Evolutionary conservation across 1,140 invertebrate species (phyloP).

Genomic region (Trichogramma pretiosum): DNA sequence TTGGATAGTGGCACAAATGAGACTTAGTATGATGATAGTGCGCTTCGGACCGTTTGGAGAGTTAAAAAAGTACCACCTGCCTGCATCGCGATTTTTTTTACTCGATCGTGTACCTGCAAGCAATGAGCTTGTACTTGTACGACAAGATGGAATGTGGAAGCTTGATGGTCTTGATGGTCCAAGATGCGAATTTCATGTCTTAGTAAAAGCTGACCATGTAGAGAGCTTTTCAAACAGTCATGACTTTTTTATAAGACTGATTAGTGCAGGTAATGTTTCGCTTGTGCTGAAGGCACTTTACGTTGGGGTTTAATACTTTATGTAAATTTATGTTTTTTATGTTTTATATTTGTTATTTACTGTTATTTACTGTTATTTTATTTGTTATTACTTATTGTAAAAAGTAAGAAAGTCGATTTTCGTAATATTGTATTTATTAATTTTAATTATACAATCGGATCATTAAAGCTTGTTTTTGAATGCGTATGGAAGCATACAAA

Average conservation of each 20-base stretch:
- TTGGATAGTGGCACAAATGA: constrained; percentile 26
- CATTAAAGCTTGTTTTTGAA: too few relatives aligned
- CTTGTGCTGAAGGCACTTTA: constrained; percentile 3
- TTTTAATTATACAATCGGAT: too few relatives aligned
- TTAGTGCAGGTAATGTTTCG: not conserved
- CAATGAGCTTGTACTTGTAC: constrained; percentile 26
- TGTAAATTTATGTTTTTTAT: not conserved
- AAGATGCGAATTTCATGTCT: constrained; percentile 18
- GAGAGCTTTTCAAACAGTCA: constrained; percentile 10
- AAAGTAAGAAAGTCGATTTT: too few relatives aligned
- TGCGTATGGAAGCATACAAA: too few relatives aligned
- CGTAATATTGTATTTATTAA: too few relatives aligned
- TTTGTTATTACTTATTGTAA: too few relatives aligned
- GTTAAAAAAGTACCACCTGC: constrained; percentile 23
- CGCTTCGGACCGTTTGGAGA: constrained; percentile 24
- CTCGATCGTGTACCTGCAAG: constrained; percentile 14
- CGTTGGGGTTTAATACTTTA: constrained; percentile 2
- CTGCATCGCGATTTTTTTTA: constrained; percentile 16
- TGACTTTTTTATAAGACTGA: constrained; percentile 2
- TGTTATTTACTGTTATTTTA: too few relatives aligned
- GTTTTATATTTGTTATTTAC: not conserved
- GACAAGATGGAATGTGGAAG: constrained; percentile 31
- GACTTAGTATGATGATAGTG: constrained; percentile 23
- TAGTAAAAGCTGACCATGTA: constrained; percentile 19
- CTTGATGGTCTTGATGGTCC: constrained; percentile 25